Percentiles rank a stretch among this genome's conserved stretches.
Evolutionary conservation across 2,797 vertebrate genomes (phyloP).

Genomic region (Sebastes vulpes): DNA sequence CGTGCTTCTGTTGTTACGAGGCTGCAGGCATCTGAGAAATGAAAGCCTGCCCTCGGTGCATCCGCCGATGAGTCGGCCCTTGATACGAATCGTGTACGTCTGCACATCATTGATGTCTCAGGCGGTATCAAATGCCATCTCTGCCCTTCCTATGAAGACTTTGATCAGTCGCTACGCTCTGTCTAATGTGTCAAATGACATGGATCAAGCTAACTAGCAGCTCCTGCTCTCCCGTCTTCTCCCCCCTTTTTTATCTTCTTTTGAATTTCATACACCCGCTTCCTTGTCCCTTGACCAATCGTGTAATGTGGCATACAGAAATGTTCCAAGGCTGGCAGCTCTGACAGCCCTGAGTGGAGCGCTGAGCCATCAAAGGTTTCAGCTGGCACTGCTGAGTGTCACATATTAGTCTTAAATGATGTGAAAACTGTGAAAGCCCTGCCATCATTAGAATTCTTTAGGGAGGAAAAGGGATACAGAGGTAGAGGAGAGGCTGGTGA

Average conservation of each 20-base stretch:
- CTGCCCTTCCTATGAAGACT: slow-evolving; percentile 32
- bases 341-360: slow-evolving; percentile 71
- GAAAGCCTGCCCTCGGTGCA: slow-evolving; percentile 22
- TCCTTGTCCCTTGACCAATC: slow-evolving; percentile 77
- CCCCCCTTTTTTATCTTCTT: slow-evolving; percentile 35
- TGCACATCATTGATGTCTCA: slow-evolving; percentile 35
- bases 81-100: slow-evolving; percentile 39
- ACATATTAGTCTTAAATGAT: slow-evolving; percentile 83
- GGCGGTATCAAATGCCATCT: slow-evolving; percentile 39
- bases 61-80: slow-evolving; percentile 16
- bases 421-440: slow-evolving; percentile 80
- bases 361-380: slow-evolving; percentile 80
- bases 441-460: slow-evolving; percentile 76
- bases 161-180: slow-evolving; percentile 54
- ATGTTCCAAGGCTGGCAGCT: slow-evolving; percentile 72
- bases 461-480: slow-evolving; percentile 52
- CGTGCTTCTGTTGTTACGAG: slow-evolving; percentile 21
- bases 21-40: slow-evolving; percentile 27
- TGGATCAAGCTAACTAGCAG: slow-evolving; percentile 52
- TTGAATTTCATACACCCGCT: slow-evolving; percentile 63
- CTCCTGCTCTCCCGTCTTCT: slow-evolving; percentile 18
- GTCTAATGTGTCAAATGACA: slow-evolving; percentile 61
- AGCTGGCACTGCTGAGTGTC: slow-evolving; percentile 76
- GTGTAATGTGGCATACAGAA: slow-evolving; percentile 61
- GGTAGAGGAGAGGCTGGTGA: slow-evolving; percentile 43